These are phyloP conservation scores for Euproctis similis DNA, from an alignment of 2,888 invertebrate species.

Conservation along the genomic window DNA sequence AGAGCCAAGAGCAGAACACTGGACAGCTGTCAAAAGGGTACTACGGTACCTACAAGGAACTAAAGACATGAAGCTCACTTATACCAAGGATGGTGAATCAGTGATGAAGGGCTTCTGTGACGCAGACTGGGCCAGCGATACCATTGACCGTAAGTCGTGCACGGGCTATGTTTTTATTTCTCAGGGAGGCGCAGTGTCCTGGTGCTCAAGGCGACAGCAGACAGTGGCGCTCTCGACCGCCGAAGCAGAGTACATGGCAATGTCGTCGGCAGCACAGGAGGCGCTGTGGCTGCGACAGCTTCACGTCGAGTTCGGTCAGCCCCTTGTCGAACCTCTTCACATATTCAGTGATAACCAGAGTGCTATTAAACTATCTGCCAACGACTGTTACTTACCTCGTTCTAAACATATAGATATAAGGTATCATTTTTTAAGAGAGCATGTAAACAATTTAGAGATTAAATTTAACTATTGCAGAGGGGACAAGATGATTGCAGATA, in stretches of 20 bases:
- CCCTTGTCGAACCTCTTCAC: not conserved
- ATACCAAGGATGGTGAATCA: not conserved
- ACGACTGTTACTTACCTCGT: not conserved
- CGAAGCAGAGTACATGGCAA: conserved; percentile 1
- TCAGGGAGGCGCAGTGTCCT: not conserved
- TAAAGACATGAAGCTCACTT: conserved; percentile 1
- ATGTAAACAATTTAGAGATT: not conserved
- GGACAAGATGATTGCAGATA: conserved; percentile 1
- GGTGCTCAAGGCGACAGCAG: not conserved
- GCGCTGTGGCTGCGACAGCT: conserved; percentile 1
- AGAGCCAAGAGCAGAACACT: conserved; percentile 3
- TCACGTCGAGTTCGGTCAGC: not conserved
- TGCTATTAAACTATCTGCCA: not conserved
- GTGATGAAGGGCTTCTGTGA: not conserved
- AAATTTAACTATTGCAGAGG: not conserved
- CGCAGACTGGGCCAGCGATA: conserved; percentile 1
- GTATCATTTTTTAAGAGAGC: conserved; percentile 1
- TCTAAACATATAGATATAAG: conserved; percentile 1
- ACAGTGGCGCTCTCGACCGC: not conserved
- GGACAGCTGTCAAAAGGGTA: conserved; percentile 5
- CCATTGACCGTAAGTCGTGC: not conserved
- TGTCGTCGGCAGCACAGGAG: not conserved
- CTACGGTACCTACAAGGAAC: conserved; percentile 14
- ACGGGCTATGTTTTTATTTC: not conserved
- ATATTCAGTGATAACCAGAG: conserved; percentile 1